A percentile compares a stretch with the other conserved stretches of the same genome.
These are phyloP conservation scores for Drosophila melanosoma DNA, from an alignment of 2,888 invertebrate genomes.

Conservation along the genomic window DNA sequence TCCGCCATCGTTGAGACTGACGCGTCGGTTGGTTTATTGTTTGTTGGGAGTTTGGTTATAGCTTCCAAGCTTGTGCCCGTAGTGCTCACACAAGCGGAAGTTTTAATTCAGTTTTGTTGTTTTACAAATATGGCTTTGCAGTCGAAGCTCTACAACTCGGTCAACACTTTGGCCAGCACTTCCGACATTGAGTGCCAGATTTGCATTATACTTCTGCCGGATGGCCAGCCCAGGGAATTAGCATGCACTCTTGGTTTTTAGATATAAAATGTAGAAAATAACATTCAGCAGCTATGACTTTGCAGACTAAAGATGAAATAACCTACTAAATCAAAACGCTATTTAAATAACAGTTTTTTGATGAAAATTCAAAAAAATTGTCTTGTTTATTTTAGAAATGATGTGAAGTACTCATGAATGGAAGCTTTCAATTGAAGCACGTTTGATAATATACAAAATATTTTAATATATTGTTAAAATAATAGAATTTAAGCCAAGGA, in stretches of 20 bases:
- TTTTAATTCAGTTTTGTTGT: conserved; percentile 76
- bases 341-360: not conserved
- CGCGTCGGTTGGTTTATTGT: conserved; percentile 23
- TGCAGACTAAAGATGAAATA: not conserved
- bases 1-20: conserved; percentile 9
- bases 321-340: not conserved
- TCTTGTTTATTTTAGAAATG: not conserved
- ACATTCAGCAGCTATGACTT: not conserved
- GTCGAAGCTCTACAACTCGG: conserved; percentile 47
- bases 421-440: not conserved
- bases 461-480: not conserved
- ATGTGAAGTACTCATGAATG: not conserved
- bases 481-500: not conserved
- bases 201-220: conserved; percentile 52
- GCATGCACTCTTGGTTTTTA: conserved; percentile 26
- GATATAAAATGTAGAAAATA: not conserved
- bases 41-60: conserved; percentile 2
- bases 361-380: not conserved
- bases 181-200: conserved; percentile 51
- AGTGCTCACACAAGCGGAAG: conserved; percentile 62
- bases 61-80: conserved; percentile 9
- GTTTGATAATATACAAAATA: not conserved
- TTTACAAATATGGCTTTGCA: conserved; percentile 48
- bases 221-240: conserved; percentile 49
- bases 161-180: conserved; percentile 64